These are phyloP conservation scores for Clusia tigrina DNA, from an alignment of 2,888 invertebrate genomes.

Conservation along the genomic window DNA sequence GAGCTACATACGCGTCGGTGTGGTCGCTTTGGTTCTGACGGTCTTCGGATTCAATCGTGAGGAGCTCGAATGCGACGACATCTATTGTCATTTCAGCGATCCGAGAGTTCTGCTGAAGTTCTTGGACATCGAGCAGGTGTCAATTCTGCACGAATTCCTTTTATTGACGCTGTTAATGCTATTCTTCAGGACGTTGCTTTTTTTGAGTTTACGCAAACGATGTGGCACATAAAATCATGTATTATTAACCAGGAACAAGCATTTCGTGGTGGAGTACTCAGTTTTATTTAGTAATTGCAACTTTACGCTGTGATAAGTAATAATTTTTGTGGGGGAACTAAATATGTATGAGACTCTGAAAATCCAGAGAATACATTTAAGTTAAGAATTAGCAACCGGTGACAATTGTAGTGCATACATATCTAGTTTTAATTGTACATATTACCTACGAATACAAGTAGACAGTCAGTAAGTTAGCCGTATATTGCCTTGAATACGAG, in stretches of 20 bases:
- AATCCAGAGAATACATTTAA: background rate
- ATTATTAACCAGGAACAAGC: too few relatives aligned
- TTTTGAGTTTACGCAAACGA: conserved; percentile 68
- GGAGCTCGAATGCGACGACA: conserved; percentile 68
- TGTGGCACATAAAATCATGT: conserved; percentile 60
- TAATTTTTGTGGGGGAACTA: background rate
- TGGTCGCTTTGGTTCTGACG: conserved; percentile 70
- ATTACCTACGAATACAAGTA: too few relatives aligned
- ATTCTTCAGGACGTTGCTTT: conserved; percentile 69
- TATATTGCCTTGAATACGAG: too few relatives aligned
- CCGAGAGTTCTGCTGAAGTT: conserved; percentile 71
- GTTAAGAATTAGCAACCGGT: background rate
- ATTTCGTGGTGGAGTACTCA: background rate
- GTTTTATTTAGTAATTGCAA: background rate
- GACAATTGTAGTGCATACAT: background rate
- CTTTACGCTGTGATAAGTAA: background rate
- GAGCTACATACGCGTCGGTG: conserved; percentile 73
- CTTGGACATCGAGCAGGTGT: conserved; percentile 69
- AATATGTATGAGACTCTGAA: background rate
- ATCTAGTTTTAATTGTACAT: background rate
- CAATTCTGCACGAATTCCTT: conserved; percentile 69
- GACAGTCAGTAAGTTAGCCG: background rate
- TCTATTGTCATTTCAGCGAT: conserved; percentile 74
- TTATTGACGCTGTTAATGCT: conserved; percentile 67
- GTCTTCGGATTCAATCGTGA: conserved; percentile 72